phyloP scores from a whole-genome alignment of 2,888 invertebrate genomes.

The Phortica okadai region DNA sequence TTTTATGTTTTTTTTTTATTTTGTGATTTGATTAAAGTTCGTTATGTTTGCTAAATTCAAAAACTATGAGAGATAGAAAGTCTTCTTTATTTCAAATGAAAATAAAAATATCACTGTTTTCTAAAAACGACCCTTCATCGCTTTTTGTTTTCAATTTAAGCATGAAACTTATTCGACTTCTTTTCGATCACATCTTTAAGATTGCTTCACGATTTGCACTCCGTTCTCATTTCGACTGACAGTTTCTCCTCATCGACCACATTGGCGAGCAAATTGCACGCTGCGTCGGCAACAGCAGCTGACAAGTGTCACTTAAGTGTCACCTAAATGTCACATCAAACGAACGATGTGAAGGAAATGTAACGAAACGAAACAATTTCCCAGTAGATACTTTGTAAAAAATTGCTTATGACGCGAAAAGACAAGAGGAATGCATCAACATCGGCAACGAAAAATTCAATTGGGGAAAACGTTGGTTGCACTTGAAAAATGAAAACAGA shows the following conservation, averaged over 20 bases:
- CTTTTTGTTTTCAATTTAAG: too few species aligned
- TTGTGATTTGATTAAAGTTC: too few species aligned
- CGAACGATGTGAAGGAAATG: slow-evolving; percentile 23
- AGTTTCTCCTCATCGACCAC: neutral
- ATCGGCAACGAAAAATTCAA: neutral
- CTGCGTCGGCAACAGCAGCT: slow-evolving; percentile 32
- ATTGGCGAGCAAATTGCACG: neutral
- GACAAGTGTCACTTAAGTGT: slow-evolving; percentile 60
- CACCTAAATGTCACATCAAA: slow-evolving; percentile 55
- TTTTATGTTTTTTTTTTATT: too few species aligned
- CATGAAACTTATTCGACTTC: too few species aligned
- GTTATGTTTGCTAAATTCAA: too few species aligned
- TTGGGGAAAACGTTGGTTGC: neutral
- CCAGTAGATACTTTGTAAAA: slow-evolving; percentile 60
- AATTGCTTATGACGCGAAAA: slow-evolving; percentile 60
- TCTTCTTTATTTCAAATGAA: too few species aligned
- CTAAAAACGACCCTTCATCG: too few species aligned
- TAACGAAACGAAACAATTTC: slow-evolving; percentile 54
- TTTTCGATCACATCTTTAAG: neutral
- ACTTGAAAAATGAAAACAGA: slow-evolving; percentile 17
- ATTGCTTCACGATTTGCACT: neutral
- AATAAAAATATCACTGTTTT: too few species aligned
- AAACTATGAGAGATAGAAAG: too few species aligned
- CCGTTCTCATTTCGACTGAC: slow-evolving; percentile 24
- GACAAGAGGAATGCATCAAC: slow-evolving; percentile 42